Evolutionary conservation across 2,888 invertebrate genomes (phyloP), one percentile per base, ranked within the genome.

Genomic region (Xestia rhomboidea): DNA sequence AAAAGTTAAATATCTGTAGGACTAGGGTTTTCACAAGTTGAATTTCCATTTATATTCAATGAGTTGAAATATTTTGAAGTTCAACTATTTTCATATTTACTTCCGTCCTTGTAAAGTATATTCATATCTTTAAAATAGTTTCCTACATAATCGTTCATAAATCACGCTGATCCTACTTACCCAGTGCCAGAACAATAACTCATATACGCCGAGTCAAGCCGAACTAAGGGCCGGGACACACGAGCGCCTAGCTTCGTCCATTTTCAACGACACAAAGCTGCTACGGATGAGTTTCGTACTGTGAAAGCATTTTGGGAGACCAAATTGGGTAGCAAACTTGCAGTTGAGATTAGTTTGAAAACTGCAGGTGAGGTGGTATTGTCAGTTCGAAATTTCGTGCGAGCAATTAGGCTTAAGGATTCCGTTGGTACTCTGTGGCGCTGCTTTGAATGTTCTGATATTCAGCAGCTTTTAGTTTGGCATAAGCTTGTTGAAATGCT

Each of bases 101-200:
- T 34, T 49, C 18, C 49, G 27, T 51, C 30, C 34, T 60, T 13
- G 34, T 80, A 49, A 60, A 69, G 21, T 49, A 41, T 46, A 69
- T 57, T 74, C 27, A 38, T 76, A 77, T 74, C 66, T 67, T 54
- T 82, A 70, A 83, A 78, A 68, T 73, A 73, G 49, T 68, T 81
- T 69, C 76, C 51, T 62, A 66, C 41, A 85, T 63, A 72, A 85
- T 84, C 82, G 73, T 82, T 78, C 79, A 90, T 90, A 91, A 92
- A 91, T 91, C 90, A 93, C 81, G 88, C 89, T 91, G 87, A 93
- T 92, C 91, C 92, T 91, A 90, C 90, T 94, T 92, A 93, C 93
- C 92, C 86, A 93, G 88, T 92, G 88, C 89, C 86, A 89, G 87
- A 90, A 93, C 91, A 92, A 93, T 94, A 93, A 93, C 87, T 94